Conservation (phyloP, 1,140 invertebrate genomes). For the Saccostrea cuccullata region DNA sequence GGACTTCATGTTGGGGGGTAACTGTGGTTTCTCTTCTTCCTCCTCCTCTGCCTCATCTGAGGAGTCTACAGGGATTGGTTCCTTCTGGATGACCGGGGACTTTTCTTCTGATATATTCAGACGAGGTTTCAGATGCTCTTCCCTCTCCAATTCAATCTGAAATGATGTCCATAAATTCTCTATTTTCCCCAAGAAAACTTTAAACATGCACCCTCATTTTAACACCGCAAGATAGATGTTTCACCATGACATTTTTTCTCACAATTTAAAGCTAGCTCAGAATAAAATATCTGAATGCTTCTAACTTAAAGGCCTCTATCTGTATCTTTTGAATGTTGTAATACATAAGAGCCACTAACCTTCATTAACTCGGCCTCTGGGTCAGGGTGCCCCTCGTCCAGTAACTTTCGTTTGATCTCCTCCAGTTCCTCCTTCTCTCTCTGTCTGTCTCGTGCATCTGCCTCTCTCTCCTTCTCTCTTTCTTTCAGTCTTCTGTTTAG, state of each 20-base stretch:
- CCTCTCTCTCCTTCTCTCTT: constrained; percentile 93
- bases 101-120: constrained; percentile 70
- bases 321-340: no score
- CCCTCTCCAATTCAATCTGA: constrained; percentile 83
- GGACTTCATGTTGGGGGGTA: constrained; percentile 68
- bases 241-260: no score
- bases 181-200: no score
- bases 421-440: constrained; percentile 95
- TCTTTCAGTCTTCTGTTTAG: constrained; percentile 92
- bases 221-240: no score
- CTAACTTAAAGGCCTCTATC: no score
- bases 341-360: constrained; percentile 74
- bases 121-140: constrained; percentile 90
- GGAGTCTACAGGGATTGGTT: constrained; percentile 36
- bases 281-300: no score
- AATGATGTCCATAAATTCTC: neutral
- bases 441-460: constrained; percentile 91
- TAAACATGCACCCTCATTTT: no score
- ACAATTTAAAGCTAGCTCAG: no score
- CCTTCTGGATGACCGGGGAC: constrained; percentile 49
- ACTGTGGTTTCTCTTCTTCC: constrained; percentile 52
- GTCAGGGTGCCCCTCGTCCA: constrained; percentile 88
- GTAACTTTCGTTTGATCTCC: constrained; percentile 90
- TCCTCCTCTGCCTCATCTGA: constrained; percentile 51
- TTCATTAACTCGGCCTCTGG: constrained; percentile 90